Conservation (phyloP, 2,797 vertebrate species). For the Anabacerthia variegaticeps region DNA sequence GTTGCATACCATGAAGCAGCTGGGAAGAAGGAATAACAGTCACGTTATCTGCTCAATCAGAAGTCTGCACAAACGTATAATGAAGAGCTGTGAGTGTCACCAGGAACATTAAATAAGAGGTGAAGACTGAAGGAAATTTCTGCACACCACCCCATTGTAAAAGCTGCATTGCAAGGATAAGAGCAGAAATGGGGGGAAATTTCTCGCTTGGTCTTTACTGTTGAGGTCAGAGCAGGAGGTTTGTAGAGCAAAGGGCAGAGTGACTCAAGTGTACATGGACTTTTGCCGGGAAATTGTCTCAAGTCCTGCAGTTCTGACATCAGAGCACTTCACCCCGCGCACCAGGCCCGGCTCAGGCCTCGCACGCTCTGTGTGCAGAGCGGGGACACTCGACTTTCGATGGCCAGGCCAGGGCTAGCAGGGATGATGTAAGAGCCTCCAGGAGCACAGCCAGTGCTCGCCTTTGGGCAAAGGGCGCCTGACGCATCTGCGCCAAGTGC, state of each 20-base stretch:
- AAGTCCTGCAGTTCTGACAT: background rate
- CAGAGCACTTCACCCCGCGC: background rate
- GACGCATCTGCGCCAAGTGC: background rate
- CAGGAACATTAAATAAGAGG: background rate
- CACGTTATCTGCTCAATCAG: background rate
- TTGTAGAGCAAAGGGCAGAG: conserved; percentile 2
- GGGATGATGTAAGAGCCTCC: background rate
- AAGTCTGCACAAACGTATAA: background rate
- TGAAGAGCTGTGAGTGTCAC: background rate
- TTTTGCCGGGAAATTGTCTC: background rate
- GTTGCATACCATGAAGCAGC: background rate
- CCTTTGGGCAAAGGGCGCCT: background rate
- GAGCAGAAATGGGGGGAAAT: background rate
- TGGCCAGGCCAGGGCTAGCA: background rate
- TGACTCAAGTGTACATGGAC: background rate
- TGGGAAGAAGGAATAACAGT: background rate
- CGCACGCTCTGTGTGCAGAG: background rate
- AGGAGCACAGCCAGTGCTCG: background rate
- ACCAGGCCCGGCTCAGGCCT: background rate
- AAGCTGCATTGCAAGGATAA: background rate
- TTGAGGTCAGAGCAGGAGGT: background rate
- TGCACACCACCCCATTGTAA: background rate
- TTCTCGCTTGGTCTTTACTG: background rate
- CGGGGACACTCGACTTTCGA: background rate
- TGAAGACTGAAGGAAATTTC: background rate